A percentile compares a stretch with the other conserved stretches of the same genome.
These are phyloP conservation scores for Microcebus griseorufus DNA, from an alignment of 2,113 vertebrate species.

Conservation along the genomic window DNA sequence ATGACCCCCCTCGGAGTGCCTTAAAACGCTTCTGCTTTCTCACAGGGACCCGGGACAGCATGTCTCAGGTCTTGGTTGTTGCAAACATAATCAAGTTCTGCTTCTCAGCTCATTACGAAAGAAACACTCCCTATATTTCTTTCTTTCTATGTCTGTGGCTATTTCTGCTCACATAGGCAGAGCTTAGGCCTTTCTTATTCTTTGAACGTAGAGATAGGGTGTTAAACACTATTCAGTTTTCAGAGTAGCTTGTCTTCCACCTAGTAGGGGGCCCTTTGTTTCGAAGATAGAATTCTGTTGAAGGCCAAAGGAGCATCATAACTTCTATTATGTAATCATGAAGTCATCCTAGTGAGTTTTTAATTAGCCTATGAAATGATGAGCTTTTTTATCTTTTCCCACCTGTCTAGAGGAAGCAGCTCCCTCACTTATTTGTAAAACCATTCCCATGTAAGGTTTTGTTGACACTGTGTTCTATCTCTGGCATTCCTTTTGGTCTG, in stretches of 20 bases:
- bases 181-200: background rate
- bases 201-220: background rate
- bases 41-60: background rate
- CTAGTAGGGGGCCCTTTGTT: background rate
- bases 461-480: background rate
- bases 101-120: background rate
- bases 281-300: background rate
- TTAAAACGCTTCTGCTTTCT: background rate
- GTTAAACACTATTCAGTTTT: background rate
- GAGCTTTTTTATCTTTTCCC: background rate
- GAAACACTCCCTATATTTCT: background rate
- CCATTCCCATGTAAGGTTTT: background rate
- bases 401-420: background rate
- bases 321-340: background rate
- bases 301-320: background rate
- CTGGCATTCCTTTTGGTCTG: background rate
- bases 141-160: background rate
- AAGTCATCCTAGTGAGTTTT: background rate
- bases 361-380: background rate
- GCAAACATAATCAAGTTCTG: background rate
- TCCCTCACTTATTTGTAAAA: background rate
- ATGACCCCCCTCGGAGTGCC: background rate
- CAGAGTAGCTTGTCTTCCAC: background rate
- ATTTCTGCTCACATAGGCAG: background rate
- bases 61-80: background rate